Base-by-base conservation (phyloP, 2,888 invertebrate genomes). In the Eilema caniola region DNA sequence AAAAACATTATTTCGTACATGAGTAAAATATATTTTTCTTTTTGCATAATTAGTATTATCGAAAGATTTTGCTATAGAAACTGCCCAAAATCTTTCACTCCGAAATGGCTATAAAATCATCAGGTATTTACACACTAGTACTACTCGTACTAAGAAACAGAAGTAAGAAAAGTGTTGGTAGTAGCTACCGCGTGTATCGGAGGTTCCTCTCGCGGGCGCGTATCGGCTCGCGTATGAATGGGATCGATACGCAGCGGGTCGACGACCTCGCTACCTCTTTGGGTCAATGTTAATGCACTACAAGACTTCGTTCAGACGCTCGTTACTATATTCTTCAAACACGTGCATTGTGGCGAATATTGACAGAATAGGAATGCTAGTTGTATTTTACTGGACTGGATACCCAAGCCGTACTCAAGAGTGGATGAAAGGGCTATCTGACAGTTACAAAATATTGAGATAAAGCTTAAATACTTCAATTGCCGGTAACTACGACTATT, bases 231-330 rank as follows among this genome's bases (percentile, higher is more conserved):
- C 66, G 41, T 86, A 85, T 89, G 90, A 89, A 87, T 89, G 89
- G 80, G 90, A 92, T 92, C 92, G 90, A 92, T 92, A 88, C 11
- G 41, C 69, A 60, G 84, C 74, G 66, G 85, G 86, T 86, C 87
- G 78, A 74, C 78, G 87, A 85, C 83, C 87, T 75, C 79, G 76
- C 41, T 75, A 77, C 73, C 74, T 76, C 79, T 78, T 77, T 82
- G 74, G 83, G 83, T 83, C 83, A 83, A 83, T 83, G 83, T 83
- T 85, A 85, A 83, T 80, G 72, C 68, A 69, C 71, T 63, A 3
- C 57, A 8, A 16, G 31, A 16, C 3, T 20, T 12, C 23, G 20
- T 16, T 23, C 53, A 7, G 24, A 59, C 59, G 28, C 59, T 59
- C 25, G 16, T 7, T 7, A n/a, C 53, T 10, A n/a, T 53, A 8